phyloP scores from a whole-genome alignment of 2,797 vertebrate species.

The Serranus cabrilla region DNA sequence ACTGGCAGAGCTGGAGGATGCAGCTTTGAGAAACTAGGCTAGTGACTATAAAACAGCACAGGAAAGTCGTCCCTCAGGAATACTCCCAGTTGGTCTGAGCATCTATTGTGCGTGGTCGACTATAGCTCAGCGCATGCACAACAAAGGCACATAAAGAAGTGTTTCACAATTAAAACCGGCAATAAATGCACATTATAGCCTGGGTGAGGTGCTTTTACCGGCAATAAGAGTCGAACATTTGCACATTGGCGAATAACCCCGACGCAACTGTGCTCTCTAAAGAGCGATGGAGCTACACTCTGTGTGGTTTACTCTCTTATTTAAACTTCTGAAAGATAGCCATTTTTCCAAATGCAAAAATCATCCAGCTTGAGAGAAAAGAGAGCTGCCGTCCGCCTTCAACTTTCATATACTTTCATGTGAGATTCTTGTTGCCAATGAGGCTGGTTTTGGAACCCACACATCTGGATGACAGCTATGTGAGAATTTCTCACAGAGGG shows the following conservation, averaged over 20 bases:
- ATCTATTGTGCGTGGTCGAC: conserved; percentile 16
- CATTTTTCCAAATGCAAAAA: conserved; percentile 16
- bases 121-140: conserved; percentile 15
- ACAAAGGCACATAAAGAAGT: conserved; percentile 3
- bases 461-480: conserved; percentile 16
- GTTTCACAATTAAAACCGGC: conserved; percentile 27
- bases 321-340: conserved; percentile 13
- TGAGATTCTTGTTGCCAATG: conserved; percentile 1
- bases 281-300: neutral
- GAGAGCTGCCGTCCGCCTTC: neutral
- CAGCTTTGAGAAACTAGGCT: conserved; percentile 62
- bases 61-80: conserved; percentile 40
- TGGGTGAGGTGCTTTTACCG: conserved; percentile 2
- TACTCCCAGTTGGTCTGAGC: conserved; percentile 24
- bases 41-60: conserved; percentile 46
- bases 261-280: neutral
- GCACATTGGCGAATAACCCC: neutral
- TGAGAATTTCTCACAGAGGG: conserved; percentile 24
- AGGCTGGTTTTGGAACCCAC: conserved; percentile 14
- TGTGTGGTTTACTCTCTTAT: conserved; percentile 9
- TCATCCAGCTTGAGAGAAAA: conserved; percentile 2
- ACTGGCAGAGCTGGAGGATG: conserved; percentile 32
- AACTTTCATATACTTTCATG: conserved; percentile 3
- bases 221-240: conserved; percentile 9
- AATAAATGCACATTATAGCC: conserved; percentile 17